These are phyloP conservation scores for Mythimna impura DNA, from an alignment of 2,888 invertebrate genomes.

Conservation along the genomic window DNA sequence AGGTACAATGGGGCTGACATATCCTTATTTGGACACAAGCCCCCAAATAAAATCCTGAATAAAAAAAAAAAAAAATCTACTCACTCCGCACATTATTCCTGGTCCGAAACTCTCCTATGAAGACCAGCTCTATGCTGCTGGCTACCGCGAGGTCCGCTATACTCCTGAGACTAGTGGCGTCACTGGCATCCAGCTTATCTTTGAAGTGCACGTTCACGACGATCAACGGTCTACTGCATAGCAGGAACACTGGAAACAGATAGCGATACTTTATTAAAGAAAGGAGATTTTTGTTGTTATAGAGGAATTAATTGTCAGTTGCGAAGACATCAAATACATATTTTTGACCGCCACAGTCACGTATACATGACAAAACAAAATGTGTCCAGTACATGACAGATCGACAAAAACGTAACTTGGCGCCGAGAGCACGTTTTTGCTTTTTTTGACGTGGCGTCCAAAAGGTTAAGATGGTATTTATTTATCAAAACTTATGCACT, in stretches of 20 bases:
- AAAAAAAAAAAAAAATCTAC: constrained; percentile 53
- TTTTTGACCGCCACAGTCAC: too few relatives aligned
- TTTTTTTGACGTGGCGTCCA: too few relatives aligned
- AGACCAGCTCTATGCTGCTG: constrained; percentile 72
- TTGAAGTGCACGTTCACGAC: constrained; percentile 85
- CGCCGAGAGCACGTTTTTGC: too few relatives aligned
- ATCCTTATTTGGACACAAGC: too few relatives aligned
- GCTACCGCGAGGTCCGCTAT: constrained; percentile 74
- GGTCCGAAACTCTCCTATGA: constrained; percentile 82
- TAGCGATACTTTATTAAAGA: background rate
- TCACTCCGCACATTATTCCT: constrained; percentile 83
- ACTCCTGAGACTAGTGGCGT: constrained; percentile 67
- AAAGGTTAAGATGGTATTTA: too few relatives aligned
- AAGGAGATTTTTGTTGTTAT: background rate
- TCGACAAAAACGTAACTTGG: too few relatives aligned
- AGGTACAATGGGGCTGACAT: too few relatives aligned
- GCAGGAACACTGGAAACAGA: constrained; percentile 84
- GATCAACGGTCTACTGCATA: constrained; percentile 86
- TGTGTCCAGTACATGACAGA: too few relatives aligned
- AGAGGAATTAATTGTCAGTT: background rate
- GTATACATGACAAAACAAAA: too few relatives aligned
- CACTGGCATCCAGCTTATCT: constrained; percentile 72
- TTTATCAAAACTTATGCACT: too few relatives aligned
- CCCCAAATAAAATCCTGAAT: too few relatives aligned
- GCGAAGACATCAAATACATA: background rate